phyloP scores from a whole-genome alignment of 1,140 invertebrate genomes.

The Sycophila sp. region DNA sequence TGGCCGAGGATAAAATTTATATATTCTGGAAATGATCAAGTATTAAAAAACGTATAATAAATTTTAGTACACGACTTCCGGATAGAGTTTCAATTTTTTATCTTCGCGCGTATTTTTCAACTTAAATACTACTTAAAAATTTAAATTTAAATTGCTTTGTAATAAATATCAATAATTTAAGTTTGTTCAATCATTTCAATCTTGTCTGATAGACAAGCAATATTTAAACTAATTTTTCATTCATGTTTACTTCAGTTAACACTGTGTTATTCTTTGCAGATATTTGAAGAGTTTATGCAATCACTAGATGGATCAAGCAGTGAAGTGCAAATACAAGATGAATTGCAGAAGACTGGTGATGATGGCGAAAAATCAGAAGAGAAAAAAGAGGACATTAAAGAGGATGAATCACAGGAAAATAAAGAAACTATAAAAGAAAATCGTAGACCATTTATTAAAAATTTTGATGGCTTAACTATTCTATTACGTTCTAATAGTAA shows the following conservation, averaged over 20 bases:
- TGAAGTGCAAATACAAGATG: neutral
- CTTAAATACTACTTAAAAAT: neutral
- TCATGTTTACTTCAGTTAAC: neutral
- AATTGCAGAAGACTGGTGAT: neutral
- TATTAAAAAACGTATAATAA: too few species aligned
- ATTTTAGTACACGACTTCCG: too few species aligned
- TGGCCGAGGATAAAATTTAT: constrained; percentile 11
- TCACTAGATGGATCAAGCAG: constrained; percentile 37
- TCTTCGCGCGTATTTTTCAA: neutral
- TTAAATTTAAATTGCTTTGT: constrained; percentile 8
- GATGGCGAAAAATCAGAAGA: neutral
- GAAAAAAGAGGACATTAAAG: neutral
- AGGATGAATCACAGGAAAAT: constrained; percentile 38
- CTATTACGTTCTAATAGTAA: constrained; percentile 60
- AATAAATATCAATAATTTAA: neutral
- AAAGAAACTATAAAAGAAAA: constrained; percentile 39
- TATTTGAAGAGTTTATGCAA: constrained; percentile 58
- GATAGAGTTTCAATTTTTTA: neutral
- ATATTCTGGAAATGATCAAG: too few species aligned
- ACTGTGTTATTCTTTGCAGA: constrained; percentile 37
- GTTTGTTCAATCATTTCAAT: neutral
- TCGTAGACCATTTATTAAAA: constrained; percentile 39
- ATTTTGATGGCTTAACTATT: constrained; percentile 57
- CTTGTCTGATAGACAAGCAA: neutral
- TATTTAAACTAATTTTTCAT: neutral